Evolutionary conservation across 1,140 invertebrate genomes (phyloP).

Genomic region (Drosophila orosa): DNA sequence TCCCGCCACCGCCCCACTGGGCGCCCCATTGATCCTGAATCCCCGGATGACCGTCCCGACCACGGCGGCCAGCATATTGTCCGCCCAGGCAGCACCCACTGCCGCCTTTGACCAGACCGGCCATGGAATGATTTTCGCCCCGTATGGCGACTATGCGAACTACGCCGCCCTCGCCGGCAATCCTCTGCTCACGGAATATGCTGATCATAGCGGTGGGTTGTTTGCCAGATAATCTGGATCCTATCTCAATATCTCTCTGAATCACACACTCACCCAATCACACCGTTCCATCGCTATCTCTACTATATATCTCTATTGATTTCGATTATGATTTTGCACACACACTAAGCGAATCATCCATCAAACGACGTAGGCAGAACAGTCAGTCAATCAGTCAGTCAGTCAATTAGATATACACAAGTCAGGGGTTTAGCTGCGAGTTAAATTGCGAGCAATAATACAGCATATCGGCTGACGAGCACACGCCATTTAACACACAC

Average conservation of each 20-base stretch:
- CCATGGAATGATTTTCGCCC: constrained; percentile 88
- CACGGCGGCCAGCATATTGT: constrained; percentile 89
- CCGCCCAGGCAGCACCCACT: constrained; percentile 90
- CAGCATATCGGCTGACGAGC: constrained; percentile 22
- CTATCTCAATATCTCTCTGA: constrained; percentile 16
- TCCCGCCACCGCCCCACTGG: constrained; percentile 88
- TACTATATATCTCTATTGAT: constrained; percentile 24
- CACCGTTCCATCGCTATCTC: constrained; percentile 41
- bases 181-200: constrained; percentile 93
- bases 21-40: constrained; percentile 94
- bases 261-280: constrained; percentile 22
- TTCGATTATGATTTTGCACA: constrained; percentile 36
- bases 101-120: constrained; percentile 87
- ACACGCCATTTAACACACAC: constrained; percentile 30
- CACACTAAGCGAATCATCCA: constrained; percentile 37
- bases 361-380: constrained; percentile 23
- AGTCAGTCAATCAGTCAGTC: constrained; percentile 17
- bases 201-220: constrained; percentile 97
- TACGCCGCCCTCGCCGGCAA: constrained; percentile 92
- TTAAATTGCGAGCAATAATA: constrained; percentile 43
- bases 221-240: constrained; percentile 89
- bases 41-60: constrained; percentile 93
- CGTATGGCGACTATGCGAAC: constrained; percentile 94
- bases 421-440: constrained; percentile 23
- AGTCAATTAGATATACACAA: constrained; percentile 19